A percentile compares a stretch with the other conserved stretches of the same genome.
Evolutionary conservation across 2,888 invertebrate genomes (phyloP).

Genomic region (Euphydryas editha): DNA sequence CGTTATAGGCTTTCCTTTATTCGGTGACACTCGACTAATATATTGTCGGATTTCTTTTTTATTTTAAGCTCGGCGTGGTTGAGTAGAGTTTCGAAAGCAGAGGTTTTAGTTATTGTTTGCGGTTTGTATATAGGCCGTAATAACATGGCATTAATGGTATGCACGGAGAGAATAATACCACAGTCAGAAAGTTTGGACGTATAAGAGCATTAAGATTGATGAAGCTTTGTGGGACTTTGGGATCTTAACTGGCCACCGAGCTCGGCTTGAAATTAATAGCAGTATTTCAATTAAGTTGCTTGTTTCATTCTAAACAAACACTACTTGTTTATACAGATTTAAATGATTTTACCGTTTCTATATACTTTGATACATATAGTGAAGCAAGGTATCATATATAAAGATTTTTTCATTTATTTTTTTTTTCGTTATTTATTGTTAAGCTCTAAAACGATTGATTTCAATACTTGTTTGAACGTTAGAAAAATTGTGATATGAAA

Average conservation of each 20-base stretch:
- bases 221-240: constrained; percentile 38
- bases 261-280: constrained; percentile 21
- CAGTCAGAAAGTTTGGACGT: constrained; percentile 60
- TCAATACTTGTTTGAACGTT: too few relatives aligned
- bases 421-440: too few relatives aligned
- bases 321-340: not conserved
- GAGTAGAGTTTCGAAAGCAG: not conserved
- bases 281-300: constrained; percentile 14
- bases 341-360: not conserved
- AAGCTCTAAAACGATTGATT: too few relatives aligned
- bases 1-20: constrained; percentile 23
- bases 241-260: constrained; percentile 35
- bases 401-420: too few relatives aligned
- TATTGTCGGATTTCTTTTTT: constrained; percentile 17
- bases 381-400: too few relatives aligned
- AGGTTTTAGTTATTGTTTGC: not conserved
- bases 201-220: constrained; percentile 64
- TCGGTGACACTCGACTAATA: constrained; percentile 26
- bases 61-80: constrained; percentile 5
- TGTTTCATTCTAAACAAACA: not conserved
- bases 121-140: not conserved
- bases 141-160: constrained; percentile 39
- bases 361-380: not conserved
- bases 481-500: too few relatives aligned
- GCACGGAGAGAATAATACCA: constrained; percentile 54